Evolutionary conservation across 2,888 invertebrate species (phyloP).

Genomic region (Hemicrepidius hirtus): DNA sequence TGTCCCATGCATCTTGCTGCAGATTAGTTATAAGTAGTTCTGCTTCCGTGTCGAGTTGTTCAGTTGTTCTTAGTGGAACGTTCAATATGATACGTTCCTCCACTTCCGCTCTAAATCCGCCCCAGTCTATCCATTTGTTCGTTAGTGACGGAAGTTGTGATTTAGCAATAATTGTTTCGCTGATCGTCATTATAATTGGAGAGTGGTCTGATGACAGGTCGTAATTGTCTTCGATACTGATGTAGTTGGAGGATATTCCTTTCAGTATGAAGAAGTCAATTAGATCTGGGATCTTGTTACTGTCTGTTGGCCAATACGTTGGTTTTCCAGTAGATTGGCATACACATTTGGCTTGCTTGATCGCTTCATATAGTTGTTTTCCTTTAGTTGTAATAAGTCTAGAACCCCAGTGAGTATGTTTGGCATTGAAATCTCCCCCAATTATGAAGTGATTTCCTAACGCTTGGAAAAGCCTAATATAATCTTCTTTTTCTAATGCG

Average conservation of each 20-base stretch:
- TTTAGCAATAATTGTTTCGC: constrained; percentile 38
- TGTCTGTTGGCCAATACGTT: constrained; percentile 30
- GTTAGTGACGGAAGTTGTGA: constrained; percentile 22
- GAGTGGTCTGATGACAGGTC: constrained; percentile 37
- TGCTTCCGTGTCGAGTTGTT: constrained; percentile 24
- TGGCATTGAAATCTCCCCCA: constrained; percentile 54
- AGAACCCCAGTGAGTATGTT: constrained; percentile 21
- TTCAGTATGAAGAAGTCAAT: constrained; percentile 34
- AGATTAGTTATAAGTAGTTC: constrained; percentile 17
- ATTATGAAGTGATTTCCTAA: constrained; percentile 51
- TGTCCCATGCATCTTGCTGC: constrained; percentile 30
- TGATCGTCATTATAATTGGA: constrained; percentile 32
- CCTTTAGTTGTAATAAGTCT: constrained; percentile 41
- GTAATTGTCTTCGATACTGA: constrained; percentile 34
- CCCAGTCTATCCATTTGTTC: constrained; percentile 33
- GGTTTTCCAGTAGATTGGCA: constrained; percentile 38
- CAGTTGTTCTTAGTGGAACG: constrained; percentile 30
- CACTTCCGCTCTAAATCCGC: constrained; percentile 32
- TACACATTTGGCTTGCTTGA: constrained; percentile 31
- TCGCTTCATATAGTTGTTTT: constrained; percentile 15
- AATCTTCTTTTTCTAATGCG: constrained; percentile 27
- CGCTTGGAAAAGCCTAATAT: constrained; percentile 38
- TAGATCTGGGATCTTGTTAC: constrained; percentile 33
- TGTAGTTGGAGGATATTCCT: constrained; percentile 30
- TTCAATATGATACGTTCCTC: constrained; percentile 29